Percentiles rank a stretch among this genome's conserved stretches.
These are phyloP conservation scores for Drosophila kanekoi DNA, from an alignment of 2,888 invertebrate genomes.

Conservation along the genomic window DNA sequence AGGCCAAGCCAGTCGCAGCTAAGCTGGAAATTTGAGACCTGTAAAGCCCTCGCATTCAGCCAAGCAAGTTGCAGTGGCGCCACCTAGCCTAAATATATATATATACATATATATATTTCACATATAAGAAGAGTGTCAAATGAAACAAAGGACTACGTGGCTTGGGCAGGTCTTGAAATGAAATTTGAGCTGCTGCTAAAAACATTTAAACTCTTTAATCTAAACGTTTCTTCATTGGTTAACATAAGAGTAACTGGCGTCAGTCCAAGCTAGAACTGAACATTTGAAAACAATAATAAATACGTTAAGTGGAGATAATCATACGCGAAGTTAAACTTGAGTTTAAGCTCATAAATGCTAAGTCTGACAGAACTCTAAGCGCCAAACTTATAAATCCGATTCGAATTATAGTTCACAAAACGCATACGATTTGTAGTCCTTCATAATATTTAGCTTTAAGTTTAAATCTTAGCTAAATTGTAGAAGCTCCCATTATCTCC, in stretches of 20 bases:
- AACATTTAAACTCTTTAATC: conserved; percentile 4
- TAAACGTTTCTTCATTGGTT: neutral
- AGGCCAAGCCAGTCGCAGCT: conserved; percentile 31
- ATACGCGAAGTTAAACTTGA: neutral
- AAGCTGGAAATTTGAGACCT: conserved; percentile 54
- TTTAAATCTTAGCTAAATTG: too few relatives aligned
- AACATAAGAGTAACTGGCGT: neutral
- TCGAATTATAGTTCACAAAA: too few relatives aligned
- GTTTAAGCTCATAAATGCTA: neutral
- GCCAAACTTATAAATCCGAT: too few relatives aligned
- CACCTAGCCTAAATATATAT: conserved; percentile 24
- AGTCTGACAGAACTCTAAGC: neutral
- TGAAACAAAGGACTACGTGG: conserved; percentile 7
- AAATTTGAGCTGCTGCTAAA: conserved; percentile 25
- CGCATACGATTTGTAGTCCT: too few relatives aligned
- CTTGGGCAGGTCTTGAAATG: conserved; percentile 14
- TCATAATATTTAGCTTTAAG: too few relatives aligned
- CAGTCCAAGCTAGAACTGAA: too few relatives aligned
- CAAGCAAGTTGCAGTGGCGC: conserved; percentile 40
- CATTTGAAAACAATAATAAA: neutral
- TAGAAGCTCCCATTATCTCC: too few relatives aligned
- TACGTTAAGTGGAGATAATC: neutral
- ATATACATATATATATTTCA: neutral
- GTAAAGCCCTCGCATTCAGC: conserved; percentile 29
- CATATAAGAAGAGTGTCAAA: conserved; percentile 6